Conservation (phyloP, 2,797 vertebrate species). For the Ficedula albicollis region DNA sequence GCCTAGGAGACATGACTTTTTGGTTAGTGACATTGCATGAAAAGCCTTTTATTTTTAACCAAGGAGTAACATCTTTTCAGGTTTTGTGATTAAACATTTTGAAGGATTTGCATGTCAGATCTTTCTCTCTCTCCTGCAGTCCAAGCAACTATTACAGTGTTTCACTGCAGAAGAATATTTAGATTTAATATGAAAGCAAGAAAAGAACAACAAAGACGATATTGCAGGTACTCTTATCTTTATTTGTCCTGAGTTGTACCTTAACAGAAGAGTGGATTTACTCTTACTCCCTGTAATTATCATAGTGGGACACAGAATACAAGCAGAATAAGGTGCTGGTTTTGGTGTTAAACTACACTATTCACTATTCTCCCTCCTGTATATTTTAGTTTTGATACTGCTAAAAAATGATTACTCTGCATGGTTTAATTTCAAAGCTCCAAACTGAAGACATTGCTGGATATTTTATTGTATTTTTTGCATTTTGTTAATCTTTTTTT, state of each 20-base stretch:
- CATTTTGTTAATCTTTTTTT: constrained; percentile 24
- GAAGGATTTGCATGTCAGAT: background rate
- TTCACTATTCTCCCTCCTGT: background rate
- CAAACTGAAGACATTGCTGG: background rate
- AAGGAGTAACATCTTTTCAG: background rate
- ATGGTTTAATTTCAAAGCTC: constrained; percentile 12
- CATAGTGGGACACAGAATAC: background rate
- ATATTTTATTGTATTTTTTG: constrained; percentile 29
- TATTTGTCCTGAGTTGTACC: background rate
- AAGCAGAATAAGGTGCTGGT: background rate
- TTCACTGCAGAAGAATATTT: background rate
- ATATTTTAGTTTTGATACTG: constrained; percentile 30
- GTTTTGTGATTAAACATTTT: background rate
- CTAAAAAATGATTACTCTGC: constrained; percentile 5
- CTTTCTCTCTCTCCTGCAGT: background rate
- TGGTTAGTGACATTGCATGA: background rate
- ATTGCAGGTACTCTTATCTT: background rate
- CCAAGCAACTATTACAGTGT: background rate
- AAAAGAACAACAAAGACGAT: background rate
- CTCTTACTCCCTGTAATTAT: background rate
- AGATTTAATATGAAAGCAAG: background rate
- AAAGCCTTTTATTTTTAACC: background rate
- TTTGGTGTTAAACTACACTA: background rate
- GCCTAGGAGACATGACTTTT: background rate
- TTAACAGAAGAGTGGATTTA: background rate